Percentiles rank a stretch among this genome's conserved stretches.
phyloP scores from a whole-genome alignment of 30 jellyfish, hydroid and myxozoan species.

The Hydractinia symbiolongicarpus region DNA sequence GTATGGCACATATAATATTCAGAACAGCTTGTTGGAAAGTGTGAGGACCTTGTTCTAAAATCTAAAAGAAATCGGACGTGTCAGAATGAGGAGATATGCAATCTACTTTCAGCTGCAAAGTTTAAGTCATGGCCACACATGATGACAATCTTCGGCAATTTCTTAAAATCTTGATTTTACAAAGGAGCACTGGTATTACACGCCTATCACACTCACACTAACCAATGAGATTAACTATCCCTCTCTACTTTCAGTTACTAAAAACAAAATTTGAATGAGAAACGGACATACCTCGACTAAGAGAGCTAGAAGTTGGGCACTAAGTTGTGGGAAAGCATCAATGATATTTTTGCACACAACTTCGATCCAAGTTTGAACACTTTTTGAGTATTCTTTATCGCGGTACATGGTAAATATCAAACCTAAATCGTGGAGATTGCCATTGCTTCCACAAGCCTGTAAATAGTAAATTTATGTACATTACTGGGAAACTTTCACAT shows the following conservation, averaged over 20 bases:
- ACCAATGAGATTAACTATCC: too few relatives aligned
- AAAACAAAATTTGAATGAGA: neutral
- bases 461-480: neutral
- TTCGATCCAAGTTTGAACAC: constrained; percentile 93
- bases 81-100: neutral
- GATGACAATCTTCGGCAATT: neutral
- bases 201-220: too few relatives aligned
- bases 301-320: constrained; percentile 91
- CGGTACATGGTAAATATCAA: constrained; percentile 67
- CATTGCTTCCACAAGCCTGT: constrained; percentile 84
- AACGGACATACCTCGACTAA: constrained; percentile 80
- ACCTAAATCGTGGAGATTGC: constrained; percentile 69
- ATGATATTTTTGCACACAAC: constrained; percentile 88
- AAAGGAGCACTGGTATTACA: too few relatives aligned
- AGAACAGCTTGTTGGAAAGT: constrained; percentile 89
- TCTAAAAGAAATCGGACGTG: constrained; percentile 31
- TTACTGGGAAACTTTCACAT: neutral
- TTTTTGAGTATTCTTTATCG: constrained; percentile 81
- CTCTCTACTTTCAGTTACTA: too few relatives aligned
- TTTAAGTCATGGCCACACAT: neutral
- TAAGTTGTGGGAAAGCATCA: constrained; percentile 90
- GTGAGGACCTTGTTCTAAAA: constrained; percentile 95
- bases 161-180: too few relatives aligned
- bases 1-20: constrained; percentile 83
- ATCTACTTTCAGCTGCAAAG: neutral